phyloP scores from a whole-genome alignment of 2,797 vertebrate genomes.

The Pseudochromis fuscus region DNA sequence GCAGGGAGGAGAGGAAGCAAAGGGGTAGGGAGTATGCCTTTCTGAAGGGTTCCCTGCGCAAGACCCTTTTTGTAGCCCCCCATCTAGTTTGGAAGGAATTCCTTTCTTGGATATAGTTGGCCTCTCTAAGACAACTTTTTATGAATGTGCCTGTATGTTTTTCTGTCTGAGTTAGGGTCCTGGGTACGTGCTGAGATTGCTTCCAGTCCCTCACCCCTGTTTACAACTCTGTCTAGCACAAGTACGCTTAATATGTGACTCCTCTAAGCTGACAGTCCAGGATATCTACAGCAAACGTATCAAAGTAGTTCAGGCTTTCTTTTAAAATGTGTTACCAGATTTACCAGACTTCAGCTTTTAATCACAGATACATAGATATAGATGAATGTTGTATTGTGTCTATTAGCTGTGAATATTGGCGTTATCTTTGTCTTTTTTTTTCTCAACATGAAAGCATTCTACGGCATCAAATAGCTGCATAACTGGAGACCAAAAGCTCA shows the following conservation, averaged over 20 bases:
- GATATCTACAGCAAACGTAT: conserved; percentile 52
- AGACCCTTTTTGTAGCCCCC: conserved; percentile 61
- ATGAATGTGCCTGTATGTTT: conserved; percentile 73
- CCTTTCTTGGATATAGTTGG: conserved; percentile 76
- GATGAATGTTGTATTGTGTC: conserved; percentile 4
- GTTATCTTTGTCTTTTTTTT: too few species aligned
- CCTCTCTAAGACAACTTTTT: conserved; percentile 66
- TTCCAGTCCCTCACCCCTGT: conserved; percentile 44
- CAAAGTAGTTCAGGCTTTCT: conserved; percentile 11
- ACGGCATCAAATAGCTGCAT: conserved; percentile 25
- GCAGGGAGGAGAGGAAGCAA: conserved; percentile 65
- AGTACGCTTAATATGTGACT: conserved; percentile 53
- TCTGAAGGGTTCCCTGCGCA: conserved; percentile 71
- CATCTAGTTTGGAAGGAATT: conserved; percentile 74
- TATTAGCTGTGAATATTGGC: background rate
- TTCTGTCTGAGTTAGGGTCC: conserved; percentile 63
- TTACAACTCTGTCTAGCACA: conserved; percentile 64
- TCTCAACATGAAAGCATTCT: conserved; percentile 5
- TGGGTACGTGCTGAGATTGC: conserved; percentile 42
- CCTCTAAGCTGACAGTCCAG: conserved; percentile 60
- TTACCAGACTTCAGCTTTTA: conserved; percentile 12
- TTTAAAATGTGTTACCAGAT: conserved; percentile 10
- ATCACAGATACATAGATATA: conserved; percentile 5
- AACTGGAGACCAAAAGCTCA: conserved; percentile 18
- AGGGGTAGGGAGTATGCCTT: conserved; percentile 64